phyloP scores from a whole-genome alignment of 2,888 invertebrate genomes.

The Nesidiocoris tenuis region DNA sequence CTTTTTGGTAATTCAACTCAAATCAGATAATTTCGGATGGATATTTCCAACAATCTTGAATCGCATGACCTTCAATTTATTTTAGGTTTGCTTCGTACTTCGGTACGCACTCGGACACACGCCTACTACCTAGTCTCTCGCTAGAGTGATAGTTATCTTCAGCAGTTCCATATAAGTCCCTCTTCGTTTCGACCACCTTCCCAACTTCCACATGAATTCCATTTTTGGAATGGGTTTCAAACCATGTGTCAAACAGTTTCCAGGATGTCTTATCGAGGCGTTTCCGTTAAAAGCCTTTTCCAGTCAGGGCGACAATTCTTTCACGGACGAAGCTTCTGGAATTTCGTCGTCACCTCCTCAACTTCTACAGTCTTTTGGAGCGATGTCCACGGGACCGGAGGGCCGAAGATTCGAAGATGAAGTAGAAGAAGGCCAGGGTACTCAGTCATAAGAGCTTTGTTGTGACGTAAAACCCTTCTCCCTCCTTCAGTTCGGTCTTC shows the following conservation, averaged over 20 bases:
- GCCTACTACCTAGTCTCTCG: no score
- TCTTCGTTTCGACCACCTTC: not conserved
- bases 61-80: no score
- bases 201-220: not conserved
- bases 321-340: slow-evolving; percentile 6
- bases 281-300: not conserved
- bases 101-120: no score
- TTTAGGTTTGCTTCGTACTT: no score
- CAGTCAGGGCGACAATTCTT: not conserved
- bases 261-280: not conserved
- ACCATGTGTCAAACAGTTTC: not conserved
- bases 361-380: slow-evolving; percentile 6
- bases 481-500: not conserved
- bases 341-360: slow-evolving; percentile 34
- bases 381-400: slow-evolving; percentile 23
- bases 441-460: slow-evolving; percentile 40
- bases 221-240: not conserved
- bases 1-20: no score
- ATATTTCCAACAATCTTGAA: not conserved
- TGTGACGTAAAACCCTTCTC: slow-evolving; percentile 40
- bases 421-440: slow-evolving; percentile 14
- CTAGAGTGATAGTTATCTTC: not conserved
- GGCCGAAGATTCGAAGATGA: slow-evolving; percentile 11
- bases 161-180: not conserved
- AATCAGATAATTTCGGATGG: no score